phyloP scores from a whole-genome alignment of 2,888 invertebrate species.

The Nudaria mundana region DNA sequence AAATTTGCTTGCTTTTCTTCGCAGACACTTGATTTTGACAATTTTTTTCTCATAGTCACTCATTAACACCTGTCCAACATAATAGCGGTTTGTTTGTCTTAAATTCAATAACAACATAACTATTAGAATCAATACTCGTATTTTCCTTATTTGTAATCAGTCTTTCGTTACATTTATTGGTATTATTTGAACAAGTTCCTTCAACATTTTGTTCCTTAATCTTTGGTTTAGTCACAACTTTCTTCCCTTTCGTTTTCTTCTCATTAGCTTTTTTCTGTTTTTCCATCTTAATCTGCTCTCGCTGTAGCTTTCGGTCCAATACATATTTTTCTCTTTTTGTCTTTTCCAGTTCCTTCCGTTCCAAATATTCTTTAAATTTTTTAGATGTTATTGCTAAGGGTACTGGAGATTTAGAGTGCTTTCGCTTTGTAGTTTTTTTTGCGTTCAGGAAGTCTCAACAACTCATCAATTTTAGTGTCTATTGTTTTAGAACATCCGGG shows the following conservation, averaged over 20 bases:
- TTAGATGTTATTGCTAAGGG: slow-evolving; percentile 5
- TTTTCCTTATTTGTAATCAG: not conserved
- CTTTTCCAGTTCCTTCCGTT: not conserved
- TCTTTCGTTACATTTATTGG: not conserved
- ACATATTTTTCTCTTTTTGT: not conserved
- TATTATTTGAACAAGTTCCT: not conserved
- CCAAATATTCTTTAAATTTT: slow-evolving; percentile 6
- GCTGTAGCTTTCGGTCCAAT: not conserved
- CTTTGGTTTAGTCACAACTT: not conserved
- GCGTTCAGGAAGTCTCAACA: slow-evolving; percentile 1
- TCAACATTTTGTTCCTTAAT: not conserved
- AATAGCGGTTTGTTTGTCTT: not conserved
- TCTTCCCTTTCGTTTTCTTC: not conserved
- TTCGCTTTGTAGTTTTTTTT: slow-evolving; percentile 3
- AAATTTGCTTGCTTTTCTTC: not conserved
- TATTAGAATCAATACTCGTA: not conserved
- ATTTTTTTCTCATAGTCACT: not conserved
- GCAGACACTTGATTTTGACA: not conserved
- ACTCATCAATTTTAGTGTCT: not conserved
- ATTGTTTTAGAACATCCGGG: not conserved
- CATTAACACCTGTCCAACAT: not conserved
- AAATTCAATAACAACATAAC: not conserved
- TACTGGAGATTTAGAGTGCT: not conserved
- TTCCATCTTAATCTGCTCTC: not conserved
- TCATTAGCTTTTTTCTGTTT: too few species aligned